Conservation (phyloP, 2,797 vertebrate species). For the Parauchenoglanis ngamensis region DNA sequence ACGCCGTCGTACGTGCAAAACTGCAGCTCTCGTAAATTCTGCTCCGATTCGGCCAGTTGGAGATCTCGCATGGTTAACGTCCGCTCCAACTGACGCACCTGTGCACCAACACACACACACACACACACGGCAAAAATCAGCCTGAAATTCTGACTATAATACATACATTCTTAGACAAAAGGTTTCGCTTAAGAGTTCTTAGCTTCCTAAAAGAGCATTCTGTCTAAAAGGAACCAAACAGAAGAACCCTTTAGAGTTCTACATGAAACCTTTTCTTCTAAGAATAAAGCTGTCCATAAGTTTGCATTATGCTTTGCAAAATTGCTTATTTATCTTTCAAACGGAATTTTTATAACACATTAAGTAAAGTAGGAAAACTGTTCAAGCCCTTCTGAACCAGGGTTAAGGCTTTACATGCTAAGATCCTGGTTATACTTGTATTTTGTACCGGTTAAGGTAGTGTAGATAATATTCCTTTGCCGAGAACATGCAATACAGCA, state of each 20-base stretch:
- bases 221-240: background rate
- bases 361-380: background rate
- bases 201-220: background rate
- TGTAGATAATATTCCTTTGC: background rate
- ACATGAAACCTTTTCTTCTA: background rate
- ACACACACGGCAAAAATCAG: background rate
- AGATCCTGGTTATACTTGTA: background rate
- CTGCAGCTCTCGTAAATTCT: constrained; percentile 82
- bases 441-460: background rate
- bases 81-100: constrained; percentile 90
- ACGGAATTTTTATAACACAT: background rate
- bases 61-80: constrained; percentile 85
- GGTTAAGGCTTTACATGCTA: background rate
- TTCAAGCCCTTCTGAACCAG: background rate
- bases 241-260: background rate
- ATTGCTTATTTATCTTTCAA: background rate
- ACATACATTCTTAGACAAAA: background rate
- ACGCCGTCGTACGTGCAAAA: constrained; percentile 88
- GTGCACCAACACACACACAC: background rate
- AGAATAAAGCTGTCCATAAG: background rate
- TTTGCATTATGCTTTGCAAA: background rate
- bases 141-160: background rate
- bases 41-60: constrained; percentile 87
- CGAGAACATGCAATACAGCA: background rate
- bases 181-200: background rate